Evolutionary conservation across 1,140 invertebrate species (phyloP), one percentile per base, ranked within the genome.

Genomic region (Drosophila funebris): DNA sequence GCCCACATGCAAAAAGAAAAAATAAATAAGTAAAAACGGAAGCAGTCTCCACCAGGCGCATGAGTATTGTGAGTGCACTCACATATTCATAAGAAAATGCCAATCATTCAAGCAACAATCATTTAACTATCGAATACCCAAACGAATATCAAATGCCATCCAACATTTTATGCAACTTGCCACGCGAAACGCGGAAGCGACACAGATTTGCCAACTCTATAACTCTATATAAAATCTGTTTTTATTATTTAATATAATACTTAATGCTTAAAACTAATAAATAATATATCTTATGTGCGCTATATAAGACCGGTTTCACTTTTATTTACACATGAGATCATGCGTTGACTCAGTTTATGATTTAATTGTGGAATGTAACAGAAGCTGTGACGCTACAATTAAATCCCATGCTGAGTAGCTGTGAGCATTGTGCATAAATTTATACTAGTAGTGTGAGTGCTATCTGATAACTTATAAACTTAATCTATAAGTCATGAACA

Each of bases 31-130:
- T n/a, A n/a, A n/a, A n/a, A 73, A 66, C 77, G 78, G 77, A 80
- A 80, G 78, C 54, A 14, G 8, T 56, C 53, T 31, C 33, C 36
- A 58, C 71, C 48, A 74, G 70, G 61, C 75, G 69, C 66, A 70
- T 46, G 43, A 24, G n/a, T 48, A n/a, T n/a, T n/a, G 27, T 29
- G 14, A 52, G 3, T 33, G 33, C 29, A 52, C 29, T 29, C 27
- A 52, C 18, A 41, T 41, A 18, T 41, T 41, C 14, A 41, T 8
- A 13, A 6, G 16, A 14, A 56, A 64, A 64, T 56, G 67, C 60
- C 50, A 70, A 63, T 48, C 60, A 58, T 66, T 58, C 67, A 56
- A 41, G 36, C 44, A 63, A 39, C 48, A 53, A 22, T 22, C 22
- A 27, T 27, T 5, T 6, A 20, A 39, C 18, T 11, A 36, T 14